Conservation (phyloP, 2,888 invertebrate genomes). For the Hydrotaea cyrtoneurina region DNA sequence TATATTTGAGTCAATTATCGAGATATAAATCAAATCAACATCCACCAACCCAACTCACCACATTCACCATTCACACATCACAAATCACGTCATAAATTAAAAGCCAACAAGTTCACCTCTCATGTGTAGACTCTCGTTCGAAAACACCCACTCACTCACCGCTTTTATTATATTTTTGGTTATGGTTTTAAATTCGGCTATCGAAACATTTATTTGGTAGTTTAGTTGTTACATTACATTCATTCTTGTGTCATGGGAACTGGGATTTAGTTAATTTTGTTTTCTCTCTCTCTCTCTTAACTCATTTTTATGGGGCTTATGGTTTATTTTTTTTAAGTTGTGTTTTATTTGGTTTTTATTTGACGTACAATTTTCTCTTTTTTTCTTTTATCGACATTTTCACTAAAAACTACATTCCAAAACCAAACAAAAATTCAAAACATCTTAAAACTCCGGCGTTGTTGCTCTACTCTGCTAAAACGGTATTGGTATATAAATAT, state of each 20-base stretch:
- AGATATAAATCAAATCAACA: conserved; percentile 4
- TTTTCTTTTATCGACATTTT: conserved; percentile 74
- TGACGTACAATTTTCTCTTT: conserved; percentile 71
- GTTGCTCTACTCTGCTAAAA: conserved; percentile 75
- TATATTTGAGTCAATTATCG: conserved; percentile 7
- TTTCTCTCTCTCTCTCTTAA: conserved; percentile 13
- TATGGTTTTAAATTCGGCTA: neutral
- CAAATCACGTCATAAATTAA: conserved; percentile 2
- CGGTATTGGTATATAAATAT: conserved; percentile 65
- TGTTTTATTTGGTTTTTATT: conserved; percentile 65
- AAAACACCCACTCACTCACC: neutral
- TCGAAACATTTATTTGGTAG: conserved; percentile 26
- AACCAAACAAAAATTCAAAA: conserved; percentile 52
- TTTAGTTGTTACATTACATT: conserved; percentile 36
- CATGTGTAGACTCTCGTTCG: neutral
- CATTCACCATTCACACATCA: conserved; percentile 13
- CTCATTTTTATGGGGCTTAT: conserved; percentile 70
- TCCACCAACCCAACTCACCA: conserved; percentile 9
- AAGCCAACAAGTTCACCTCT: neutral
- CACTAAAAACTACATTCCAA: conserved; percentile 61
- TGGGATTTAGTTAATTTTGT: neutral
- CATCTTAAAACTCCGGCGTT: conserved; percentile 75
- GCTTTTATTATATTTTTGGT: conserved; percentile 26
- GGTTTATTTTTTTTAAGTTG: conserved; percentile 57
- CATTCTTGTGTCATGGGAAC: conserved; percentile 12